Evolutionary conservation across 2,888 invertebrate genomes (phyloP).

Genomic region (Pomacea canaliculata): DNA sequence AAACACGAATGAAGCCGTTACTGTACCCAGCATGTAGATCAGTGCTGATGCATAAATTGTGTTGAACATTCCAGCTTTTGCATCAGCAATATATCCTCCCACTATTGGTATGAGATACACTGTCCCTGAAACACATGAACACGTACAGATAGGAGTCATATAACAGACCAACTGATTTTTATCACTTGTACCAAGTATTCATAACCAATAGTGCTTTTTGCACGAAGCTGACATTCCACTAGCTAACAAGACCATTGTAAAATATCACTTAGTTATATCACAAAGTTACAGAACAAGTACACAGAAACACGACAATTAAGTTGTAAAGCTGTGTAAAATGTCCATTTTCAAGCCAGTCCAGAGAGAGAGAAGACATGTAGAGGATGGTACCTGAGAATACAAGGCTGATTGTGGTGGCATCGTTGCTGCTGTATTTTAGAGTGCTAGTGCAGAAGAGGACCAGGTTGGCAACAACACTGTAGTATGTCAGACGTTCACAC

Average conservation of each 20-base stretch:
- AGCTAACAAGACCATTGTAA: no score
- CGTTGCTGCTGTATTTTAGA: slow-evolving; percentile 44
- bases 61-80: slow-evolving; percentile 59
- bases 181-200: not conserved
- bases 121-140: slow-evolving; percentile 41
- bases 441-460: slow-evolving; percentile 58
- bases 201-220: not conserved
- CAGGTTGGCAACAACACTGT: slow-evolving; percentile 59
- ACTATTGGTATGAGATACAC: slow-evolving; percentile 59
- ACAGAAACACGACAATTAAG: no score
- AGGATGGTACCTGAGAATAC: slow-evolving; percentile 52
- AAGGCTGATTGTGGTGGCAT: slow-evolving; percentile 49
- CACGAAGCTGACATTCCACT: no score
- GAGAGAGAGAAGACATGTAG: no score
- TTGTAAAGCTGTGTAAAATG: no score
- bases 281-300: no score
- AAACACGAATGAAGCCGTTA: not conserved
- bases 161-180: not conserved
- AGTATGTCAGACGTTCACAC: slow-evolving; percentile 61
- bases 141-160: not conserved
- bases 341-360: no score
- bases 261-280: no score
- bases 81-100: slow-evolving; percentile 60
- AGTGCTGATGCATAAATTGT: slow-evolving; percentile 58
- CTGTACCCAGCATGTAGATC: slow-evolving; percentile 57